Percentiles rank a stretch among this genome's conserved stretches.
Conservation (phyloP, 1,140 invertebrate genomes). For the Dendroctonus valens region DNA sequence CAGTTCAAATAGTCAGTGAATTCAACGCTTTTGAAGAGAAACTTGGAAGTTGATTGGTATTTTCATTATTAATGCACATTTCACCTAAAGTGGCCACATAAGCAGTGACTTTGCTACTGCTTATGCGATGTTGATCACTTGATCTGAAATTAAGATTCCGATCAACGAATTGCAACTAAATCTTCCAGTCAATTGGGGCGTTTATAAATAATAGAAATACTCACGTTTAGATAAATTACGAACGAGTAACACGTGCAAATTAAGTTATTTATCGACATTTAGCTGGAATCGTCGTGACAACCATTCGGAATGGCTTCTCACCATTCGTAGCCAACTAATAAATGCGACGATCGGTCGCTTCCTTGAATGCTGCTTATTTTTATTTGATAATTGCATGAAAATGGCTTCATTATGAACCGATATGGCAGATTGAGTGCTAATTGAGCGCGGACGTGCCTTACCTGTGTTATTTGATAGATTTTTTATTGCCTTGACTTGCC, state of each 20-base stretch:
- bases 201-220: too few species aligned
- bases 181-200: too few species aligned
- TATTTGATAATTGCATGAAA: conserved; percentile 33
- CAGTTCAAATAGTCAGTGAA: too few species aligned
- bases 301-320: conserved; percentile 14
- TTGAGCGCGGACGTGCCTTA: conserved; percentile 24
- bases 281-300: conserved; percentile 17
- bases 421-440: conserved; percentile 31
- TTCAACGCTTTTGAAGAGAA: too few species aligned
- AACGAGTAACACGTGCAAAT: conserved; percentile 15
- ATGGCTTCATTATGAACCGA: conserved; percentile 27
- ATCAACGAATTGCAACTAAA: too few species aligned
- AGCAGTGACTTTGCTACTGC: too few species aligned
- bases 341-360: conserved; percentile 14
- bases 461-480: conserved; percentile 5
- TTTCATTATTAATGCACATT: too few species aligned
- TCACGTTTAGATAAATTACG: background rate
- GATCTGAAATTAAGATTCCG: too few species aligned
- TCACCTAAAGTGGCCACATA: too few species aligned
- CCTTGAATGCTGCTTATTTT: conserved; percentile 28
- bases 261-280: conserved; percentile 26
- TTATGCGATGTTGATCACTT: too few species aligned
- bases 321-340: conserved; percentile 14
- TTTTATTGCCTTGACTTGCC: conserved; percentile 13
- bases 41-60: too few species aligned